A percentile compares a stretch with the other conserved stretches of the same genome.
Evolutionary conservation across 2,888 invertebrate species (phyloP).

Genomic region (Drepana falcataria): DNA sequence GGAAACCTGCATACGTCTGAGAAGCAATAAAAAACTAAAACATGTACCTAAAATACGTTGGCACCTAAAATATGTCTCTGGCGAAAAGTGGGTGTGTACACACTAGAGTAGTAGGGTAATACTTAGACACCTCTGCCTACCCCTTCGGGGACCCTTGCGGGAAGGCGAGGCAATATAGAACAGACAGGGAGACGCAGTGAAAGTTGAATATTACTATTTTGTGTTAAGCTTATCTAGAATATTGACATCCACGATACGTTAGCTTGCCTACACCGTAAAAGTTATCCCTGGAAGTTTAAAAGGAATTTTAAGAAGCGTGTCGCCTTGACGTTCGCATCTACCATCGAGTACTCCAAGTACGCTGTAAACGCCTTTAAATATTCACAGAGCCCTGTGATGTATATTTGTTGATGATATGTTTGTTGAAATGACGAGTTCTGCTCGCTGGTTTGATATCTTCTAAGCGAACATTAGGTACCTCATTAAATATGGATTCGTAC

Average conservation of each 20-base stretch:
- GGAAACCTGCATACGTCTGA: no score
- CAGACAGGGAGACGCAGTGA: no score
- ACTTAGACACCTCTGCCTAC: no score
- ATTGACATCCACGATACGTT: slow-evolving; percentile 11
- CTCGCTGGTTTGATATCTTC: background rate
- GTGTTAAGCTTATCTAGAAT: slow-evolving; percentile 5
- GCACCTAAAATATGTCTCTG: no score
- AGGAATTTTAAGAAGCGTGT: slow-evolving; percentile 39
- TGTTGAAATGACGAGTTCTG: background rate
- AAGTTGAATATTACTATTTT: no score
- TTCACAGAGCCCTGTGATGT: background rate
- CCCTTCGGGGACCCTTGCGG: no score
- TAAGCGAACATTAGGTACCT: background rate
- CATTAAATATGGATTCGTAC: background rate
- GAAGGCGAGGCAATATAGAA: no score
- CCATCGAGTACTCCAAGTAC: background rate
- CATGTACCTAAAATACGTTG: no score
- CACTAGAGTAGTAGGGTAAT: no score
- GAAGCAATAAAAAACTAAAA: no score
- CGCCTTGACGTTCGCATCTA: slow-evolving; percentile 11
- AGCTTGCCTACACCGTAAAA: slow-evolving; percentile 23
- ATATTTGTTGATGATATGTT: no score
- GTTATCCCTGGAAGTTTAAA: slow-evolving; percentile 29
- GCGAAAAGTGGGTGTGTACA: no score
- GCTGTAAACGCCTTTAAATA: background rate